Evolutionary conservation across 2,888 invertebrate species (phyloP).

Genomic region (Parthenolecanium corni): DNA sequence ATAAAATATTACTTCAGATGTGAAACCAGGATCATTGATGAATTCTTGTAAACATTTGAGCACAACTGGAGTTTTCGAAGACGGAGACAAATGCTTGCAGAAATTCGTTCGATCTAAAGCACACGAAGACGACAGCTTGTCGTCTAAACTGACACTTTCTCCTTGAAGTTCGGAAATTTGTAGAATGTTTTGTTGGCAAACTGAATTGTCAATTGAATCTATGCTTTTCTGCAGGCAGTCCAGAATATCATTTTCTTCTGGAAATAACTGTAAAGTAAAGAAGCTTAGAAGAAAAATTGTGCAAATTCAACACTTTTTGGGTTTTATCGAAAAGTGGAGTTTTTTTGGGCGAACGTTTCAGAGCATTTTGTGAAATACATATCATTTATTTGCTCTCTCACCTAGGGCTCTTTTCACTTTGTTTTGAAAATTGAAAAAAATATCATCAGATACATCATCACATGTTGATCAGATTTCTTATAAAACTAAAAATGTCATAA

Average conservation of each 20-base stretch:
- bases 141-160: constrained; percentile 74
- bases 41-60: constrained; percentile 70
- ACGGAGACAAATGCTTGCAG: constrained; percentile 54
- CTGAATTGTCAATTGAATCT: constrained; percentile 45
- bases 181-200: constrained; percentile 68
- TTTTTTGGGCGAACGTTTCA: too few species aligned
- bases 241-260: constrained; percentile 46
- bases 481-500: too few species aligned
- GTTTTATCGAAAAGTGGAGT: too few species aligned
- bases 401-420: too few species aligned
- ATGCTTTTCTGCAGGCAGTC: constrained; percentile 68
- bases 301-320: not conserved
- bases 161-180: constrained; percentile 80
- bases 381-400: too few species aligned
- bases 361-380: too few species aligned
- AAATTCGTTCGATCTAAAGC: constrained; percentile 65
- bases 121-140: constrained; percentile 81
- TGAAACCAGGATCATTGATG: constrained; percentile 11
- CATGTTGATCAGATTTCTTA: too few species aligned
- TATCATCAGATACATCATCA: too few species aligned
- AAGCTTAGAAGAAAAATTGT: not conserved
- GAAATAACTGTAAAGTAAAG: not conserved
- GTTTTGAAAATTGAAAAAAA: too few species aligned
- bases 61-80: constrained; percentile 60
- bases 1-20: constrained; percentile 6